These are phyloP conservation scores for Liasis olivaceus DNA, from an alignment of 2,797 vertebrate species.

Conservation along the genomic window DNA sequence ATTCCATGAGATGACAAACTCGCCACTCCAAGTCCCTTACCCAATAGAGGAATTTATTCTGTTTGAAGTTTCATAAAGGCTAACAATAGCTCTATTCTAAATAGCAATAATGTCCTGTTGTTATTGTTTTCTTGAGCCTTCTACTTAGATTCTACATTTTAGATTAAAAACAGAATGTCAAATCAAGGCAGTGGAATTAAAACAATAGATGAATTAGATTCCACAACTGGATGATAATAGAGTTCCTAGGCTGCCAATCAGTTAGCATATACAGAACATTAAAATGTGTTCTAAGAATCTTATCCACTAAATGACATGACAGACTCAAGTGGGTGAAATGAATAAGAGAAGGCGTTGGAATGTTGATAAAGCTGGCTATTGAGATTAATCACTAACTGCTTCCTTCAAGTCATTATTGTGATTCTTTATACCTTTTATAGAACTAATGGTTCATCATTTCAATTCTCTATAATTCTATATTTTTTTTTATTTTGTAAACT, in stretches of 20 bases:
- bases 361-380: constrained; percentile 26
- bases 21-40: background rate
- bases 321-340: constrained; percentile 51
- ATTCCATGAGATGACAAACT: background rate
- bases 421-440: background rate
- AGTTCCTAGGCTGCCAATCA: constrained; percentile 38
- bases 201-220: constrained; percentile 22
- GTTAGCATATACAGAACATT: constrained; percentile 30
- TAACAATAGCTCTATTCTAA: background rate
- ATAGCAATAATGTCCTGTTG: background rate
- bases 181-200: background rate
- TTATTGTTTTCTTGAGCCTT: constrained; percentile 6
- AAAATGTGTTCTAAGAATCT: constrained; percentile 27
- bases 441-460: no score
- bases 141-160: background rate
- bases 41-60: background rate
- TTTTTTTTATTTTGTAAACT: background rate
- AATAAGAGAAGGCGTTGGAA: constrained; percentile 52
- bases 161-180: background rate
- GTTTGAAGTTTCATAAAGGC: background rate
- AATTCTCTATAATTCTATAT: background rate
- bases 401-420: constrained; percentile 32
- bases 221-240: constrained; percentile 26
- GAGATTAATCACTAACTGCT: constrained; percentile 36
- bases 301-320: constrained; percentile 28